Percentiles rank a stretch among this genome's conserved stretches.
Conservation (phyloP, 2,888 invertebrate genomes). For the Drosophila gaucha region DNA sequence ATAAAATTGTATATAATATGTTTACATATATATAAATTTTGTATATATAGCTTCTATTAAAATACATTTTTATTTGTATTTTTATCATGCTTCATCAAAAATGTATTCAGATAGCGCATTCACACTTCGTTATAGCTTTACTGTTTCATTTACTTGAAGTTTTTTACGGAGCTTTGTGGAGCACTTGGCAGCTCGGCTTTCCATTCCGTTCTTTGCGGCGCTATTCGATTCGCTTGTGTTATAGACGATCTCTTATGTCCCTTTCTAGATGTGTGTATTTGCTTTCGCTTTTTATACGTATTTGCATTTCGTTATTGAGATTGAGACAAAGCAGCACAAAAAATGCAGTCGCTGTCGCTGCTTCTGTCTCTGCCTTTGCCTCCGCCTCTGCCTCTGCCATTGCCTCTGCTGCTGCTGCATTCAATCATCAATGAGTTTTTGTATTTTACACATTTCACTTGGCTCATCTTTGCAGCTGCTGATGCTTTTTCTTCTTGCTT, state of each 20-base stretch:
- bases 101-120: conserved; percentile 4
- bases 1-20: too few species aligned
- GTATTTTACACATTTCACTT: conserved; percentile 74
- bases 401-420: conserved; percentile 47
- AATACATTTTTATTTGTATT: too few species aligned
- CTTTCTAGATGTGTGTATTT: conserved; percentile 51
- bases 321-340: conserved; percentile 70
- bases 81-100: not conserved
- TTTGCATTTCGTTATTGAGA: conserved; percentile 80
- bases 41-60: too few species aligned
- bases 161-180: conserved; percentile 40
- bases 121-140: not conserved
- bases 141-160: not conserved
- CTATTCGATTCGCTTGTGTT: conserved; percentile 23
- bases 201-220: conserved; percentile 31
- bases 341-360: conserved; percentile 29
- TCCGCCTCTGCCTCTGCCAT: conserved; percentile 10
- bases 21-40: too few species aligned
- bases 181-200: conserved; percentile 61
- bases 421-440: conserved; percentile 74
- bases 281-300: conserved; percentile 67
- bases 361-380: conserved; percentile 12
- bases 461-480: conserved; percentile 44
- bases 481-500: conserved; percentile 40
- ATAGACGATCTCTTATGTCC: conserved; percentile 35